These are phyloP conservation scores for Megaustenia siamemsis DNA, from an alignment of 2,888 invertebrate genomes.

Conservation along the genomic window DNA sequence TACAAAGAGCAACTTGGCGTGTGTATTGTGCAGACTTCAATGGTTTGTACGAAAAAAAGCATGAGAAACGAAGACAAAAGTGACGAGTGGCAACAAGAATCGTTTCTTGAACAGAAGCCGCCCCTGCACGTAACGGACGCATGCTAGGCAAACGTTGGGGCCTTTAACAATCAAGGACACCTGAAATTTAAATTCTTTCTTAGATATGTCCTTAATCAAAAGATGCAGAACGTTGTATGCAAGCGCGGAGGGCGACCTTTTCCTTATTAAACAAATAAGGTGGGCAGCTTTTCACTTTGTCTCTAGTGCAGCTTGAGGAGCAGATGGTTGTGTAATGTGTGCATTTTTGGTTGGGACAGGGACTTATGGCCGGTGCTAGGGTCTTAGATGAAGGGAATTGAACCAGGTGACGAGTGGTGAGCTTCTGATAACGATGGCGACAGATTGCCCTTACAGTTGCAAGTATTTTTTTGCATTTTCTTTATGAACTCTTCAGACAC, in stretches of 20 bases:
- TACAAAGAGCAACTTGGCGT: conserved; percentile 49
- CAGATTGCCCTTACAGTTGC: conserved; percentile 17
- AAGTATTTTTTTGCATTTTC: conserved; percentile 16
- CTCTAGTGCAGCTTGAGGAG: conserved; percentile 17
- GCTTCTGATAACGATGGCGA: conserved; percentile 22
- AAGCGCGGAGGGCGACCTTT: conserved; percentile 31
- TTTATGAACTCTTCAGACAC: conserved; percentile 37
- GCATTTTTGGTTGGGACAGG: conserved; percentile 10
- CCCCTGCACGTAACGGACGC: conserved; percentile 42
- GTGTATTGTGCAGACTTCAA: conserved; percentile 48
- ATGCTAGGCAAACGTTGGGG: conserved; percentile 45
- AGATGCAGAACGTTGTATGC: conserved; percentile 26
- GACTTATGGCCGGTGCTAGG: conserved; percentile 36
- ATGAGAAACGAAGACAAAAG: conserved; percentile 54
- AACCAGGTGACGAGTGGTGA: conserved; percentile 31
- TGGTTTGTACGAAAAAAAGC: conserved; percentile 46
- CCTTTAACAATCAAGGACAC: conserved; percentile 41
- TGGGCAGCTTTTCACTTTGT: conserved; percentile 24
- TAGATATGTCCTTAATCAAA: conserved; percentile 42
- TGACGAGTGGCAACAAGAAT: conserved; percentile 43
- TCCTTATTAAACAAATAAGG: conserved; percentile 39
- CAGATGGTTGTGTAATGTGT: conserved; percentile 22
- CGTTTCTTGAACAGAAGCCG: conserved; percentile 26
- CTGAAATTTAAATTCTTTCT: conserved; percentile 42
- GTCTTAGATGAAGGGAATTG: conserved; percentile 25